These are phyloP conservation scores for Lutjanus argentimaculatus DNA, from an alignment of 2,797 vertebrate species.

Conservation along the genomic window DNA sequence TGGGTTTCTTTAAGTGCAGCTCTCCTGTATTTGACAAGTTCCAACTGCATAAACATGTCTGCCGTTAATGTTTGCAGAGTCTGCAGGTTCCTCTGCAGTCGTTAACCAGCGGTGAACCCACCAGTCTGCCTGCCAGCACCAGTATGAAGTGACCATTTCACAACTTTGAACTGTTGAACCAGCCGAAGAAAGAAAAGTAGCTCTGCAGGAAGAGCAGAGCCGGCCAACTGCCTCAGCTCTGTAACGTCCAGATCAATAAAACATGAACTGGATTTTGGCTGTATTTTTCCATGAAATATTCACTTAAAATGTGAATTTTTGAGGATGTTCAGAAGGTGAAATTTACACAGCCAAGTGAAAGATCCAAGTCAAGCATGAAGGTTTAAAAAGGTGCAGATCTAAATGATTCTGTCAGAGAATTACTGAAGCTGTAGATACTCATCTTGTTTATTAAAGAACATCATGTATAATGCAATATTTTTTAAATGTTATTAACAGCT, in stretches of 20 bases:
- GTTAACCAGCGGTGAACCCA: slow-evolving; percentile 21
- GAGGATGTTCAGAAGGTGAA: background rate
- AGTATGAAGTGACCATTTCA: slow-evolving; percentile 21
- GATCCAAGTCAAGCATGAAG: background rate
- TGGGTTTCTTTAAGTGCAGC: slow-evolving; percentile 49
- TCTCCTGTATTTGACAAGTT: slow-evolving; percentile 42
- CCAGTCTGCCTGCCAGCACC: background rate
- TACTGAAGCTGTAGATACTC: background rate
- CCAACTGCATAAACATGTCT: slow-evolving; percentile 57
- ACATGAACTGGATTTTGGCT: slow-evolving; percentile 22
- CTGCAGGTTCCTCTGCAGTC: slow-evolving; percentile 51
- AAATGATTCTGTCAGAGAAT: background rate
- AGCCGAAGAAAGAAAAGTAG: slow-evolving; percentile 5
- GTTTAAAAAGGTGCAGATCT: background rate
- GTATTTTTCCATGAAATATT: slow-evolving; percentile 33
- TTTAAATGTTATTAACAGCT: too few species aligned
- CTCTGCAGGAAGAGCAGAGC: background rate
- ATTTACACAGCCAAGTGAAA: slow-evolving; percentile 1
- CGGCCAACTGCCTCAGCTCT: background rate
- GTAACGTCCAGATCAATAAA: slow-evolving; percentile 43
- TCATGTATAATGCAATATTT: too few species aligned
- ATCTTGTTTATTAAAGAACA: too few species aligned
- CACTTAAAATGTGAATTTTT: background rate
- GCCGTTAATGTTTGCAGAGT: slow-evolving; percentile 45
- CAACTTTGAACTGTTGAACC: slow-evolving; percentile 48